These are phyloP conservation scores for Diploscapter pachys DNA, from an alignment of 1,140 invertebrate species.

Conservation along the genomic window DNA sequence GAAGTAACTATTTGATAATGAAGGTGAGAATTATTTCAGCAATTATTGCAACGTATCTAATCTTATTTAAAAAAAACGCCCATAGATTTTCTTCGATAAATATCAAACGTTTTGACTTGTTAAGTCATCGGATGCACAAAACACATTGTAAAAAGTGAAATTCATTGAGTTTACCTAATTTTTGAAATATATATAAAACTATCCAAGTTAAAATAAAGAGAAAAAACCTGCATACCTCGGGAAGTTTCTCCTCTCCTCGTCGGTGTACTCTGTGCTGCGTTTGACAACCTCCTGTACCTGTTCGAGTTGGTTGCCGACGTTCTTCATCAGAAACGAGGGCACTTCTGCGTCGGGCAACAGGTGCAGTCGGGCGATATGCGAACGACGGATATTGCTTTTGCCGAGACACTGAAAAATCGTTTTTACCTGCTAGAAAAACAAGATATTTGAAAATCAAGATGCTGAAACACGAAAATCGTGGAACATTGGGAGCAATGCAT, in stretches of 20 bases:
- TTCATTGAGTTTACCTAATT: no score
- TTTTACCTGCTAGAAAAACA: slow-evolving; percentile 24
- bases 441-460: not conserved
- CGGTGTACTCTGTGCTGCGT: slow-evolving; percentile 55
- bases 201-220: not conserved
- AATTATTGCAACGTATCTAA: not conserved
- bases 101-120: no score
- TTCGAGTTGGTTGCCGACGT: slow-evolving; percentile 54
- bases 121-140: no score
- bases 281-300: slow-evolving; percentile 52
- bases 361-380: slow-evolving; percentile 51
- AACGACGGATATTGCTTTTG: slow-evolving; percentile 38
- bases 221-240: slow-evolving; percentile 15
- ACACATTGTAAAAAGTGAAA: no score
- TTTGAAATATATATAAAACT: not conserved
- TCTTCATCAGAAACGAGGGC: slow-evolving; percentile 48
- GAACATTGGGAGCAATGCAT: not conserved
- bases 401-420: slow-evolving; percentile 41
- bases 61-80: no score
- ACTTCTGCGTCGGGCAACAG: slow-evolving; percentile 55
- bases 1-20: not conserved
- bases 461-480: not conserved
- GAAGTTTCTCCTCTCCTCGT: slow-evolving; percentile 47
- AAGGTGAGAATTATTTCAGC: slow-evolving; percentile 4
- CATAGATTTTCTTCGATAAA: no score